Percentiles rank a stretch among this genome's conserved stretches.
These are phyloP conservation scores for Macrosiphum euphorbiae DNA, from an alignment of 2,888 invertebrate genomes.

Conservation along the genomic window DNA sequence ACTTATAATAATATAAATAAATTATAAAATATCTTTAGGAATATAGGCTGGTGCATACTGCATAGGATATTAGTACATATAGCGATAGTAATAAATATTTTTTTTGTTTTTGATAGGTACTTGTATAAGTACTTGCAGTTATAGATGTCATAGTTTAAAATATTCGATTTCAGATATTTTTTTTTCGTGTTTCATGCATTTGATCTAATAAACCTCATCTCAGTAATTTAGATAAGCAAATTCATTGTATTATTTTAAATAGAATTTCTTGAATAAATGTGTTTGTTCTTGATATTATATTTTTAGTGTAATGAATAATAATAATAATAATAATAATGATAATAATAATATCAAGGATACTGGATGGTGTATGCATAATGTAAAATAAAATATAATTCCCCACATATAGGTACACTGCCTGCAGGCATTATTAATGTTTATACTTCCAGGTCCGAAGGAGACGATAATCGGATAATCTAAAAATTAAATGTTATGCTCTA, in stretches of 20 bases:
- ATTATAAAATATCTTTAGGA: background rate
- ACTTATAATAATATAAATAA: background rate
- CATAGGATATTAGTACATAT: background rate
- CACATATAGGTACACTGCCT: background rate
- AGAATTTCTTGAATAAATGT: no score
- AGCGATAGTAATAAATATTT: background rate
- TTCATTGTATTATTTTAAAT: no score
- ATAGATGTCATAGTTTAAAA: background rate
- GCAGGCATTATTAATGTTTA: background rate
- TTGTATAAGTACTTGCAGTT: background rate
- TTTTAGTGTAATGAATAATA: background rate
- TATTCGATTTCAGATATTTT: background rate
- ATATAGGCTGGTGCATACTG: background rate
- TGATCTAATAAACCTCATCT: background rate
- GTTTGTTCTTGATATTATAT: no score
- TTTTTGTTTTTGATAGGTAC: background rate
- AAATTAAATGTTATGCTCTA: background rate
- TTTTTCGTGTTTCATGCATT: background rate
- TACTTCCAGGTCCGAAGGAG: background rate
- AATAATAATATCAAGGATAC: background rate
- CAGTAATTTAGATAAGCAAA: no score
- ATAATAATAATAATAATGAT: constrained; percentile 1
- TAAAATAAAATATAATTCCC: background rate
- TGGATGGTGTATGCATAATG: background rate
- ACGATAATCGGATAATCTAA: no score